Evolutionary conservation across 2,113 vertebrate species (phyloP).

Genomic region (Zeus faber): DNA sequence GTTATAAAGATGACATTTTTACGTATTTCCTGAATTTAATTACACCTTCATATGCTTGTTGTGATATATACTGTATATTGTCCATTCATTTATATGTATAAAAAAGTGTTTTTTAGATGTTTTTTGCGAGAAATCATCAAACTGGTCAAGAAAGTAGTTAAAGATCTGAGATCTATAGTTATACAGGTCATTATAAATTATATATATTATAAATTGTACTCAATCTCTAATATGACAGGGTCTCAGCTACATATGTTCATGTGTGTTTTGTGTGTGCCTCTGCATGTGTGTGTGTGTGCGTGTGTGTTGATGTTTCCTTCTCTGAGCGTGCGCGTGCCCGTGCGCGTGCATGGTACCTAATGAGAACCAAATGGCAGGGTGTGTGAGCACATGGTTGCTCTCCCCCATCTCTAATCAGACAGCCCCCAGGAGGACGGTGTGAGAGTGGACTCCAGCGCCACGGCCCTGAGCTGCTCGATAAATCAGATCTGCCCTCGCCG

Average conservation of each 20-base stretch:
- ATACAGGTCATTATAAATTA: too few species aligned
- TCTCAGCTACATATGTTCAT: background rate
- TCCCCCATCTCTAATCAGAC: slow-evolving; percentile 78
- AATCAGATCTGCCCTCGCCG: slow-evolving; percentile 70
- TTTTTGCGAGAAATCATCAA: too few species aligned
- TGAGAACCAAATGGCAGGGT: slow-evolving; percentile 70
- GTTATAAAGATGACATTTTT: too few species aligned
- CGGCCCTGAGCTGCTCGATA: too few species aligned
- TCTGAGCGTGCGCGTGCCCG: background rate
- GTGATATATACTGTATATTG: too few species aligned
- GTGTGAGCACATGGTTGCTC: slow-evolving; percentile 67
- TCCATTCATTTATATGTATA: too few species aligned
- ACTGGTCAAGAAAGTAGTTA: too few species aligned
- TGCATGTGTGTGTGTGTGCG: background rate
- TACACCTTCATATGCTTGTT: too few species aligned
- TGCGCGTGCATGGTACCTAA: slow-evolving; percentile 44
- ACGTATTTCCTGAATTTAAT: too few species aligned
- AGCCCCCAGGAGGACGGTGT: slow-evolving; percentile 69
- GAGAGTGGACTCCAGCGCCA: slow-evolving; percentile 59
- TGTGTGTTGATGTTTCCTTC: background rate
- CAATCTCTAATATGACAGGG: background rate
- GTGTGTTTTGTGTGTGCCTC: background rate
- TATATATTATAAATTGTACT: background rate
- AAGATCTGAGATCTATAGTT: too few species aligned
- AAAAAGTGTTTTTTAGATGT: too few species aligned